Percentiles rank a stretch among this genome's conserved stretches.
phyloP scores from a whole-genome alignment of 2,797 vertebrate genomes.

The Thalassophryne amazonica region DNA sequence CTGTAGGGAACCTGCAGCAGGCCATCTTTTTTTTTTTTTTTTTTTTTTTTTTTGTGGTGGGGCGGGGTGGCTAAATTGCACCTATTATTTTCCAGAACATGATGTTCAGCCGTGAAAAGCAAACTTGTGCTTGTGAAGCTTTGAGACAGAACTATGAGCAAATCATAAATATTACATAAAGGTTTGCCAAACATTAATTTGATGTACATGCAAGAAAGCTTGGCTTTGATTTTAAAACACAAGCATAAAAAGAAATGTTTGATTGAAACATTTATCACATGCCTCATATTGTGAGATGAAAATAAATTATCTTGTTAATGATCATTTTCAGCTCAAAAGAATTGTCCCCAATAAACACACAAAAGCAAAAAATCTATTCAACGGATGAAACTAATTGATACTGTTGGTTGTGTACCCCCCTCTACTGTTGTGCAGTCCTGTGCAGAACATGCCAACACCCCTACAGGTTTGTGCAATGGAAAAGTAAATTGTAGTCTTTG shows the following conservation, averaged over 20 bases:
- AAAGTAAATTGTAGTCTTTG: slow-evolving; percentile 35
- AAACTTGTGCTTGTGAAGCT: background rate
- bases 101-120: background rate
- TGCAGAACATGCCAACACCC: slow-evolving; percentile 15
- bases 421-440: slow-evolving; percentile 3
- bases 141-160: slow-evolving; percentile 7
- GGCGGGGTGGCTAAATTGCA: too few species aligned
- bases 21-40: too few species aligned
- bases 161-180: slow-evolving; percentile 22
- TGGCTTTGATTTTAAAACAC: slow-evolving; percentile 29
- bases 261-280: background rate
- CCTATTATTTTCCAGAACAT: background rate
- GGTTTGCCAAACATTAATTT: background rate
- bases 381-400: background rate
- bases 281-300: background rate
- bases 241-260: slow-evolving; percentile 7
- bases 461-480: slow-evolving; percentile 36
- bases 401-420: slow-evolving; percentile 1
- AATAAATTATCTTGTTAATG: background rate
- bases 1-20: too few species aligned
- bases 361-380: background rate
- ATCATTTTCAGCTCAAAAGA: background rate
- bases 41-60: too few species aligned
- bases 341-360: background rate
- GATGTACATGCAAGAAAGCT: slow-evolving; percentile 1